These are phyloP conservation scores for Manacus vitellinus DNA, from an alignment of 2,113 vertebrate species.

Conservation along the genomic window DNA sequence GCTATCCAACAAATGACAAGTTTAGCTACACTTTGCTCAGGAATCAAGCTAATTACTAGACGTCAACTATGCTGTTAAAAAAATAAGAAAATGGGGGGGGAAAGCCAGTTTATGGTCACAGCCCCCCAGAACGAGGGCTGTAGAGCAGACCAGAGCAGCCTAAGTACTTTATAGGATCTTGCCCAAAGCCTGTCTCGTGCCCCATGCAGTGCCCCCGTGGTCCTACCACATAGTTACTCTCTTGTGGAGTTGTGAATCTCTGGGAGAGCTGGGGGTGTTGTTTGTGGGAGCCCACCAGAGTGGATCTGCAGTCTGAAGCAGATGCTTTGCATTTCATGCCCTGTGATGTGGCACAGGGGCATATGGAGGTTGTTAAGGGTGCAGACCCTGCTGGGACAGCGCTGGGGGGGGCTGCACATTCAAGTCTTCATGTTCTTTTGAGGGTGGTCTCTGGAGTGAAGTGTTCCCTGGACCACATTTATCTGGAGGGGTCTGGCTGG, in stretches of 20 bases:
- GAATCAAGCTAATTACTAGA: background rate
- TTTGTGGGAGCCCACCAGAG: background rate
- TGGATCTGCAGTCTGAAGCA: background rate
- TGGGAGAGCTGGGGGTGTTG: background rate
- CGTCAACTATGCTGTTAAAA: background rate
- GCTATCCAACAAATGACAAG: background rate
- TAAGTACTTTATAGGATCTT: background rate
- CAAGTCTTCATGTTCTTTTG: background rate
- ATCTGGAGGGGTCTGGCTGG: background rate
- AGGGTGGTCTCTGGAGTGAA: background rate
- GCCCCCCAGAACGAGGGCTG: background rate
- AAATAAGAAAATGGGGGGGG: fast-evolving
- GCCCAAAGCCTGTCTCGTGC: background rate
- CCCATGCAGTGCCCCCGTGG: background rate
- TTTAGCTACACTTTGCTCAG: background rate
- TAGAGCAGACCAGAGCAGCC: background rate
- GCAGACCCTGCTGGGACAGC: background rate
- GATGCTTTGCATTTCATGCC: background rate
- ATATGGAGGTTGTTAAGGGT: background rate
- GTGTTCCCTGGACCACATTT: background rate
- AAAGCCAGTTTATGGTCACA: background rate
- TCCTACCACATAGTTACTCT: background rate
- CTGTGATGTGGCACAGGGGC: background rate
- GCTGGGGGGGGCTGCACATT: background rate
- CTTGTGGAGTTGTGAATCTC: background rate